Evolutionary conservation across 1,140 invertebrate species (phyloP).

Genomic region (Euwallacea similis): DNA sequence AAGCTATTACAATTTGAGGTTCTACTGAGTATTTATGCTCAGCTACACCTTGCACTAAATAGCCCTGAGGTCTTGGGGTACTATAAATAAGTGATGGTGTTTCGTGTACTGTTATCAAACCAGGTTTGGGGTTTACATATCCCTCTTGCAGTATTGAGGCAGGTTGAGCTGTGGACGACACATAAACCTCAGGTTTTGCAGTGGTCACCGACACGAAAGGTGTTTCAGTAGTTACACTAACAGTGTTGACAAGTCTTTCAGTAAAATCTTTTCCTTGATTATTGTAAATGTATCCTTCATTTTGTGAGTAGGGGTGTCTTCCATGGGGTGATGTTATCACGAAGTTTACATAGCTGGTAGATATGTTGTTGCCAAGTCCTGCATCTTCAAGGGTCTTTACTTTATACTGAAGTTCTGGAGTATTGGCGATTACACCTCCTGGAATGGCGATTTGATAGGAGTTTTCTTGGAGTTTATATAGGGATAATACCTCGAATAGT

Average conservation of each 20-base stretch:
- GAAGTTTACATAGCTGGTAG: slow-evolving; percentile 32
- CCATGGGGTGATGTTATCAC: slow-evolving; percentile 1
- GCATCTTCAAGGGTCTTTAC: slow-evolving; percentile 34
- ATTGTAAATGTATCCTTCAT: not conserved
- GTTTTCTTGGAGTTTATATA: not conserved
- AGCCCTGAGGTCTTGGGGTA: not conserved
- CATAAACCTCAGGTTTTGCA: slow-evolving; percentile 12
- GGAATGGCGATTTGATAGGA: not conserved
- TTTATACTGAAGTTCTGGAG: slow-evolving; percentile 49
- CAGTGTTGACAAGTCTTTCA: slow-evolving; percentile 36
- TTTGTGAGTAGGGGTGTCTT: slow-evolving; percentile 9
- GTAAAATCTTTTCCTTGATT: not conserved
- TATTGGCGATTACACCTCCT: slow-evolving; percentile 49
- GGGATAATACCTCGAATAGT: slow-evolving; percentile 38
- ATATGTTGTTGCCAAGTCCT: slow-evolving; percentile 23
- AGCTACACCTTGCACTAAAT: too few species aligned
- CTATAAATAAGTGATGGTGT: too few species aligned
- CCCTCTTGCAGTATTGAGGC: too few species aligned
- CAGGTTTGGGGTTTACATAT: too few species aligned
- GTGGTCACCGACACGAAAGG: slow-evolving; percentile 16
- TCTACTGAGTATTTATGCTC: too few species aligned
- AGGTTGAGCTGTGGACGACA: slow-evolving; percentile 25
- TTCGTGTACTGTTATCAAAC: too few species aligned
- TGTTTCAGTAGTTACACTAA: slow-evolving; percentile 14
- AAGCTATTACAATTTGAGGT: too few species aligned